Base-by-base conservation (phyloP, 2,888 invertebrate genomes). In the Acanthosepion pharaonis region DNA sequence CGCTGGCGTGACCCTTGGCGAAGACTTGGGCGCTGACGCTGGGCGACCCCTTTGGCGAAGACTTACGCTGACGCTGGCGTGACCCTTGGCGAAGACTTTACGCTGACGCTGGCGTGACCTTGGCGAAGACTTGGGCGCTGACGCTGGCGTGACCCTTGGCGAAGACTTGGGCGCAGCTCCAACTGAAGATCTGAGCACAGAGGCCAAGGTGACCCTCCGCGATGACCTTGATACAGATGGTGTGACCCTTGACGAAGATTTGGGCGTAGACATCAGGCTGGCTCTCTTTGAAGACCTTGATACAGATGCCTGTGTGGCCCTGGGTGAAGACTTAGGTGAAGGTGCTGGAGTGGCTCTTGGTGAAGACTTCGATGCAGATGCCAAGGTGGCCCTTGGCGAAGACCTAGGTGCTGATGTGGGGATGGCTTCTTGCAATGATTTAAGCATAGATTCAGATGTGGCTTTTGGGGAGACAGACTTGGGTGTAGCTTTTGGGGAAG, bases 391-490 rank as follows among this genome's bases (percentile, higher is more conserved):
- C 42, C 3, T 42, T 42, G 3, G 42, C 3, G 42, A 42, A 42
- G 42, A 42, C 2, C 3, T 42, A 42, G 42, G 42, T 42, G 42
- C 42, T 42, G 28, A 23, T 25, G 0, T 28, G 3, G 64, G 64
- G 0, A 25, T 25, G 64, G 42, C 42, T 1, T 42, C 42, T 42
- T 42, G 42, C 42, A 42, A 42, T 3, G 42, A 42, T 42, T 42
- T 42, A 42, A 42, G 42, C 42, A 42, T 42, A 42, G 91, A 33
- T 6, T 59, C 94, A 25, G 91, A 94, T 55, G 94, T 91, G 15
- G 33, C 64, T 94, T 91, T 94, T n/a, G 93, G 95, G 49, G 95
- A 94, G 55, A 5, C 78, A n/a, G 78, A n/a, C n/a, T 91, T 94
- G 42, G 92, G 91, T 28, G 94, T 64, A 51, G 92, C n/a, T 5